phyloP scores from a whole-genome alignment of 2,888 invertebrate species.

The Drosophila mimetica region DNA sequence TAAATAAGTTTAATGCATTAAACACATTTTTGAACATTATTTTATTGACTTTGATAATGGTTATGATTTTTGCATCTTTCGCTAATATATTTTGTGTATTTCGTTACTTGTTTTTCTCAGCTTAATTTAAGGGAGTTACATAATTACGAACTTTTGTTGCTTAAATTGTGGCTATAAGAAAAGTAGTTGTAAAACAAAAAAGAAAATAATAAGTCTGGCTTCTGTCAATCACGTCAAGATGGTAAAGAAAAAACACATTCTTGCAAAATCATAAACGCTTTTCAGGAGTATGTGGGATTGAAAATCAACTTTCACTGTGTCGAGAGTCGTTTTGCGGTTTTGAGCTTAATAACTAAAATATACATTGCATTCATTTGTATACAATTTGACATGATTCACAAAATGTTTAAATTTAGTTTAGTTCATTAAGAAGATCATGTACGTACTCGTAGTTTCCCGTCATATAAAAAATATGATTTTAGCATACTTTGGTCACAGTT shows the following conservation, averaged over 20 bases:
- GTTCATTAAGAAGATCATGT: slow-evolving; percentile 31
- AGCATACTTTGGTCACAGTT: slow-evolving; percentile 53
- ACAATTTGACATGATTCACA: slow-evolving; percentile 60
- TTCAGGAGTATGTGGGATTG: slow-evolving; percentile 34
- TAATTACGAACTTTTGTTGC: slow-evolving; percentile 53
- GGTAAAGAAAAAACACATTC: slow-evolving; percentile 41
- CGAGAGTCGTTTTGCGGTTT: slow-evolving; percentile 18
- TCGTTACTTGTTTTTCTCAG: slow-evolving; percentile 58
- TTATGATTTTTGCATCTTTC: slow-evolving; percentile 65
- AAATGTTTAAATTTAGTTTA: slow-evolving; percentile 42
- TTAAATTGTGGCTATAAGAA: slow-evolving; percentile 61
- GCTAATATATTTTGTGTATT: slow-evolving; percentile 71
- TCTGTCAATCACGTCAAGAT: slow-evolving; percentile 62
- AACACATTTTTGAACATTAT: slow-evolving; percentile 78
- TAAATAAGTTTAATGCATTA: slow-evolving; percentile 77
- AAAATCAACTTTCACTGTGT: slow-evolving; percentile 24
- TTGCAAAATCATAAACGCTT: slow-evolving; percentile 53
- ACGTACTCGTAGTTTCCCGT: slow-evolving; percentile 27
- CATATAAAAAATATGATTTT: slow-evolving; percentile 43
- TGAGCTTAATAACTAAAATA: slow-evolving; percentile 62
- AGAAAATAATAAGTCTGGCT: slow-evolving; percentile 43
- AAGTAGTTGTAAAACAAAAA: slow-evolving; percentile 14
- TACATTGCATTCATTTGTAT: slow-evolving; percentile 61
- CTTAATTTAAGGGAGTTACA: slow-evolving; percentile 67
- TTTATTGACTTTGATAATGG: slow-evolving; percentile 77